Percentiles rank a stretch among this genome's conserved stretches.
These are phyloP conservation scores for Orussus abietinus DNA, from an alignment of 1,140 invertebrate species.

Conservation along the genomic window DNA sequence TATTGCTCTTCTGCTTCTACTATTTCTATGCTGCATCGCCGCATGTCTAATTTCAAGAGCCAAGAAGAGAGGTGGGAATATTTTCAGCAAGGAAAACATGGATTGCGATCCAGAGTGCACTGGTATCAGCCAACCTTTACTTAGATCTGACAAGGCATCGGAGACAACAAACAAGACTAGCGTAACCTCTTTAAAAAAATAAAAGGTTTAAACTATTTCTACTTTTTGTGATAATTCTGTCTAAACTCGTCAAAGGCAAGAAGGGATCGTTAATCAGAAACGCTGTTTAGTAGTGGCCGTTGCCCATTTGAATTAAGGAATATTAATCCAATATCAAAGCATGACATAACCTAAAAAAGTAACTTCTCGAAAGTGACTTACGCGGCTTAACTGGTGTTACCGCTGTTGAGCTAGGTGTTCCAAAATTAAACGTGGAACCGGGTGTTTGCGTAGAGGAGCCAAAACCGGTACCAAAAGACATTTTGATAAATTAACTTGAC, in stretches of 20 bases:
- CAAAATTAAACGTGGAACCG: slow-evolving; percentile 39
- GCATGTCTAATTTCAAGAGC: slow-evolving; percentile 29
- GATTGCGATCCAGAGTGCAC: slow-evolving; percentile 35
- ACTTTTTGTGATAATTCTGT: neutral
- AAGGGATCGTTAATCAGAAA: neutral
- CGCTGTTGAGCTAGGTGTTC: slow-evolving; percentile 30
- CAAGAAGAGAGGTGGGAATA: slow-evolving; percentile 28
- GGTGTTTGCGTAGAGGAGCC: slow-evolving; percentile 34
- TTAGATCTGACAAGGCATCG: slow-evolving; percentile 30
- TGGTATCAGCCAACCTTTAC: slow-evolving; percentile 33
- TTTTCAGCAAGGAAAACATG: slow-evolving; percentile 23
- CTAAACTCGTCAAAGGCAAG: slow-evolving; percentile 4
- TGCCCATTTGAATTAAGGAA: neutral
- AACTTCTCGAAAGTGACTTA: slow-evolving; percentile 17
- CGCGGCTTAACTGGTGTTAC: slow-evolving; percentile 43
- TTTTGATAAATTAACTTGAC: slow-evolving; percentile 18
- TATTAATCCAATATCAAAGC: slow-evolving; percentile 2
- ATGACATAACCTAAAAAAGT: slow-evolving; percentile 29
- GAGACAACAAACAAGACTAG: slow-evolving; percentile 19
- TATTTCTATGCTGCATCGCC: slow-evolving; percentile 36
- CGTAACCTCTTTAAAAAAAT: slow-evolving; percentile 5
- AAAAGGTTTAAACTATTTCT: slow-evolving; percentile 5
- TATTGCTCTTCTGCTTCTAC: slow-evolving; percentile 21
- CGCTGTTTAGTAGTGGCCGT: neutral
- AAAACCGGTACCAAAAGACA: slow-evolving; percentile 46